Evolutionary conservation across 2,888 invertebrate species (phyloP).

Genomic region (Brachyopa scutellaris): DNA sequence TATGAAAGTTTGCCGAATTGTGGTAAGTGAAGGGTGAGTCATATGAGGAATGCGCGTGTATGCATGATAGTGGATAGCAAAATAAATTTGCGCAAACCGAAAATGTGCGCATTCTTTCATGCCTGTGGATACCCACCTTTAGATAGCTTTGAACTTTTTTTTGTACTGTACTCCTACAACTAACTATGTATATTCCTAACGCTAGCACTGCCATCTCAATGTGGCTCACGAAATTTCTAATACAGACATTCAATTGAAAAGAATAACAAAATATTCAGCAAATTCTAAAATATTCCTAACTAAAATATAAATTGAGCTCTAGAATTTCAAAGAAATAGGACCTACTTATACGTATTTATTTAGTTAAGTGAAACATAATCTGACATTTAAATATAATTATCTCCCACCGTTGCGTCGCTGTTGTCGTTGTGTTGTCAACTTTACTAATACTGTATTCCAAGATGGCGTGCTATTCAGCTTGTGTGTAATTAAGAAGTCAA

Average conservation of each 20-base stretch:
- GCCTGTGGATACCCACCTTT: too few relatives aligned
- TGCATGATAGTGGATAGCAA: too few relatives aligned
- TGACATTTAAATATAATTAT: neutral
- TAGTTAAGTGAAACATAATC: too few relatives aligned
- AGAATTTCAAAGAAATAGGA: too few relatives aligned
- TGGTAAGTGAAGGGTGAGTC: too few relatives aligned
- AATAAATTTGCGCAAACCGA: too few relatives aligned
- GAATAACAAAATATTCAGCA: neutral
- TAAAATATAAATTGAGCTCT: neutral
- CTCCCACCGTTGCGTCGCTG: constrained; percentile 17
- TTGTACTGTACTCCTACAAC: neutral
- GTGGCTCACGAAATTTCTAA: too few relatives aligned
- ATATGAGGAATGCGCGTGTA: too few relatives aligned
- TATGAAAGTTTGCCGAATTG: too few relatives aligned
- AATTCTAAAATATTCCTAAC: neutral
- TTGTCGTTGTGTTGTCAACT: constrained; percentile 25
- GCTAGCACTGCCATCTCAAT: neutral
- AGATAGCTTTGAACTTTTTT: neutral
- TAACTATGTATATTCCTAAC: neutral
- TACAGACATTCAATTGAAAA: too few relatives aligned
- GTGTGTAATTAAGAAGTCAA: constrained; percentile 77
- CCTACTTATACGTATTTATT: too few relatives aligned
- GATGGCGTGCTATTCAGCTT: constrained; percentile 73
- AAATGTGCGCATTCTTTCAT: too few relatives aligned
- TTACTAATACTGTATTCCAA: constrained; percentile 60